These are phyloP conservation scores for Pelodiscus sinensis DNA, from an alignment of 2,113 vertebrate genomes.

Conservation along the genomic window DNA sequence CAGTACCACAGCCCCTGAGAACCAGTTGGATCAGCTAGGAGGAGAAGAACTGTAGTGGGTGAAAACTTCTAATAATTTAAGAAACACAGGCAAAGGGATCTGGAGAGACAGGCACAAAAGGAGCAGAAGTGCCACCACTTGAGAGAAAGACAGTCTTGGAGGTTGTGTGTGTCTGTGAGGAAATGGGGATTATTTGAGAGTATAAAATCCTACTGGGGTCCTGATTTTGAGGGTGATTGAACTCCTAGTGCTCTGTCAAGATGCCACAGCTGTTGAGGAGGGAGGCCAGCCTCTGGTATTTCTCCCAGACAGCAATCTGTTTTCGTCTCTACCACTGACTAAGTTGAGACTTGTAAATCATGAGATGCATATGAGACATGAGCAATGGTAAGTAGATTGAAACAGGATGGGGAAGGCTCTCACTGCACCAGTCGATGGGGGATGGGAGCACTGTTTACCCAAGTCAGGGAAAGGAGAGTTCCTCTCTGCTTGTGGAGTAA, in stretches of 20 bases:
- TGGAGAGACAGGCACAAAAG: constrained; percentile 21
- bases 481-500: not conserved
- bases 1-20: constrained; percentile 69
- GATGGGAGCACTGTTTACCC: not conserved
- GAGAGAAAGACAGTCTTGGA: constrained; percentile 54
- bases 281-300: not conserved
- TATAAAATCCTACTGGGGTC: not conserved
- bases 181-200: not conserved
- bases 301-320: not conserved
- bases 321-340: not conserved
- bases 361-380: not conserved
- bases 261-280: not conserved
- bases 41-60: constrained; percentile 52
- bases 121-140: constrained; percentile 72
- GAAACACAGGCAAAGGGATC: constrained; percentile 20
- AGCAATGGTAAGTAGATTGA: not conserved
- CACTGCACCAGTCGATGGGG: not conserved
- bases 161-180: not conserved
- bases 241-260: not conserved
- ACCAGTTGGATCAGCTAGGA: constrained; percentile 63
- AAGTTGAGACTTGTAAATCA: not conserved
- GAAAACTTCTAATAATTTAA: constrained; percentile 66
- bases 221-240: constrained; percentile 17
- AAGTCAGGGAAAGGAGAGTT: not conserved
- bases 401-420: not conserved